These are phyloP conservation scores for Lates japonicus DNA, from an alignment of 2,797 vertebrate species.

Conservation along the genomic window DNA sequence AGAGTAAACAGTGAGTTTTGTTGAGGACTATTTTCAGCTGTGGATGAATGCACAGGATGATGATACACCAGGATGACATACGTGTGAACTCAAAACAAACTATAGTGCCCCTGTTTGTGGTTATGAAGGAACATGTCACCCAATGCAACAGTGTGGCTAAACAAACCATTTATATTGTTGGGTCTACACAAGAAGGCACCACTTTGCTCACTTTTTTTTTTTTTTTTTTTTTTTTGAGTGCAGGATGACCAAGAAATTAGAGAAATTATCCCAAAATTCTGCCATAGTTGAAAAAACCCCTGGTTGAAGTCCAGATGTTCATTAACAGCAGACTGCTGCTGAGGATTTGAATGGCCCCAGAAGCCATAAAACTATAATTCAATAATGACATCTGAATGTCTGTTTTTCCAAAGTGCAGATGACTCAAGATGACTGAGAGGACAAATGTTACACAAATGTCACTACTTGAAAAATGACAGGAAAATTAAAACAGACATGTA, in stretches of 20 bases:
- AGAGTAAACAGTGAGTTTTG: no score
- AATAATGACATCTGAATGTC: neutral
- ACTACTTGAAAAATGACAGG: neutral
- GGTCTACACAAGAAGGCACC: no score
- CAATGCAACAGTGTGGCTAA: no score
- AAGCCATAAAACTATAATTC: neutral
- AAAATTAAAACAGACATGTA: neutral
- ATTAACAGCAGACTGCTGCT: neutral
- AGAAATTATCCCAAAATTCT: neutral
- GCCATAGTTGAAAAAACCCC: neutral
- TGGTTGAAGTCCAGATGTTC: neutral
- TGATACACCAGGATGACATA: no score
- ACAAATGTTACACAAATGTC: constrained; percentile 7
- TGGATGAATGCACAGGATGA: no score
- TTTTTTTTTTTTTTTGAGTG: neutral
- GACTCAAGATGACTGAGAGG: constrained; percentile 4
- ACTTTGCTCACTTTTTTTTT: no score
- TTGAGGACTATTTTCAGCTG: no score
- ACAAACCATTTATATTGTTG: no score
- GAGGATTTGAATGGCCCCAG: neutral
- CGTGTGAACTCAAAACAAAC: no score
- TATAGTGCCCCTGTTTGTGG: no score
- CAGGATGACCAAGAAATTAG: neutral
- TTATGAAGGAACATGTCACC: no score
- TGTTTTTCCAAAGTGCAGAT: neutral